Conservation (phyloP, 2,797 vertebrate species). For the Poeciliopsis turneri region DNA sequence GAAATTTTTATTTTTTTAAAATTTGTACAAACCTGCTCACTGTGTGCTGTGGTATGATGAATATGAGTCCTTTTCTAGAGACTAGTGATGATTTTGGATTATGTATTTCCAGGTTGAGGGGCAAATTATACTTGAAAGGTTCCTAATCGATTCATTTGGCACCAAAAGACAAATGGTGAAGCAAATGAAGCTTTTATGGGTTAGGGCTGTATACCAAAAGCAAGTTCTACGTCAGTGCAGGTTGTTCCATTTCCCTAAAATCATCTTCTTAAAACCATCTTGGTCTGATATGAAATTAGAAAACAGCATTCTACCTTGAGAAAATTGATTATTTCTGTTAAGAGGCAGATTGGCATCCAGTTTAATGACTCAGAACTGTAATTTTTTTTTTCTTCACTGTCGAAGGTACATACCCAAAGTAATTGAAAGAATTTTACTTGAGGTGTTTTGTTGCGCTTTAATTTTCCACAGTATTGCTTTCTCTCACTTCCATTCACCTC, state of each 20-base stretch:
- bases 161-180: conserved; percentile 8
- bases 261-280: background rate
- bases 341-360: background rate
- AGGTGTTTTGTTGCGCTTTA: conserved; percentile 2
- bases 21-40: background rate
- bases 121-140: conserved; percentile 39
- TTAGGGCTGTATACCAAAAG: conserved; percentile 6
- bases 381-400: background rate
- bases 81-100: background rate
- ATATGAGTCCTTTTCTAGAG: background rate
- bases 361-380: background rate
- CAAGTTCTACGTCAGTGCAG: background rate
- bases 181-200: conserved; percentile 6
- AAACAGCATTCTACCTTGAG: conserved; percentile 1
- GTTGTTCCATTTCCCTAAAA: conserved; percentile 5
- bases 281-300: background rate
- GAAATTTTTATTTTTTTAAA: background rate
- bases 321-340: background rate
- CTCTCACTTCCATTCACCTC: conserved; percentile 10
- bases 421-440: conserved; percentile 2
- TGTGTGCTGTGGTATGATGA: background rate
- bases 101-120: conserved; percentile 12
- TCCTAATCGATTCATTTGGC: conserved; percentile 34
- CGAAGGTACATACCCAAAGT: background rate
- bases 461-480: conserved; percentile 14